Base-by-base conservation (phyloP, 2,113 vertebrate genomes). In the Sigmodon hispidus region DNA sequence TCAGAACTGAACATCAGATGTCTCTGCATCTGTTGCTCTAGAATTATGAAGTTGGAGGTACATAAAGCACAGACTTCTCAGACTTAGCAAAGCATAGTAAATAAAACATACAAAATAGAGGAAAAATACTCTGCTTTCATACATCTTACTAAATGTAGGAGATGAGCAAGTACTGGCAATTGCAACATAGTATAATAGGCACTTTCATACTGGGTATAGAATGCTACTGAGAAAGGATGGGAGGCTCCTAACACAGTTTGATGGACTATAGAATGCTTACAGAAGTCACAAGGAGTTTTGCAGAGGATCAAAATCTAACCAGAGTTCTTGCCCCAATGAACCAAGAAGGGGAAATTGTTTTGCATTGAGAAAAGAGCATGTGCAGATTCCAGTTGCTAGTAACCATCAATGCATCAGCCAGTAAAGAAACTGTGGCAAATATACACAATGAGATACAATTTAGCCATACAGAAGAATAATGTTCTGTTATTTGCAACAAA, bases 1-100 rank as follows among this genome's bases (percentile, higher is more conserved):
- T 99, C 99, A 0, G 99, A 99, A 96, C 99, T 99, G 98, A 99
- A 99, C 99, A 99, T 99, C 93, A 99, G 99, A 98, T 99, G 99
- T 59, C 99, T 98, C 98, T 99, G 99, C 99, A 99, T 99, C 98
- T 99, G 99, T 97, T 99, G 99, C 98, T 99, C 99, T 50, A 99
- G 98, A 96, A 99, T 99, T 99, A 99, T 99, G 97, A 99, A 99
- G 98, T 99, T 99, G 94, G 98, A 98, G 0, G 99, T 99, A 96
- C 99, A 99, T 98, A 13, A 99, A 99, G 45, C 99, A 99, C 75
- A 99, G 97, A 92, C 98, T 98, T 52, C 99, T 98, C 94, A 99
- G 98, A 85, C 98, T 98, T 3, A 99, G 17, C 4, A 8, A 76
- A 92, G 36, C 50, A 83, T 0, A 12, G 13, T 69, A 7, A 24